A percentile compares a stretch with the other conserved stretches of the same genome.
phyloP scores from a whole-genome alignment of 2,888 invertebrate species.

The Cenopis cana region DNA sequence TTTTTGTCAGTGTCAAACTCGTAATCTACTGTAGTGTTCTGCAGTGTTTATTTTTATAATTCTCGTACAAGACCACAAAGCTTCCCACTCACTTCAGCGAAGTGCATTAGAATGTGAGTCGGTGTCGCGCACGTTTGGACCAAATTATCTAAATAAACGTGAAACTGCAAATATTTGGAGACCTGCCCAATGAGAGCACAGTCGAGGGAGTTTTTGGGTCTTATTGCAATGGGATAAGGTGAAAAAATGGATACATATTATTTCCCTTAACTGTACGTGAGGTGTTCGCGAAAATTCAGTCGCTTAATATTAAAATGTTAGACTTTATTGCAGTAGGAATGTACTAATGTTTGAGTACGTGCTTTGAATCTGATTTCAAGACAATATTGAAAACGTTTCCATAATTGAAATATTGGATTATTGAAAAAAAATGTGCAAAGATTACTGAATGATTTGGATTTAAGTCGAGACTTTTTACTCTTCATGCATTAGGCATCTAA shows the following conservation, averaged over 20 bases:
- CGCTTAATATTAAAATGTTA: not conserved
- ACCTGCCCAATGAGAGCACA: conserved; percentile 31
- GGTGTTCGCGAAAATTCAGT: conserved; percentile 1
- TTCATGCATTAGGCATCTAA: too few species aligned
- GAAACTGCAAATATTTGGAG: conserved; percentile 41
- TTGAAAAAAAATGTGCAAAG: too few species aligned
- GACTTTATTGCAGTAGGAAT: not conserved
- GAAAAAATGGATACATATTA: too few species aligned
- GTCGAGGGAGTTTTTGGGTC: too few species aligned
- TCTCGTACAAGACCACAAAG: not conserved
- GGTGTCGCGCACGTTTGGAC: not conserved
- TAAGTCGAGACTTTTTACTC: too few species aligned
- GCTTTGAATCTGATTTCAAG: not conserved
- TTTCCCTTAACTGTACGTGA: too few species aligned
- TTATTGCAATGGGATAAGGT: too few species aligned
- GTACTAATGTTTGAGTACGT: not conserved
- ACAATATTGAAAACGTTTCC: too few species aligned
- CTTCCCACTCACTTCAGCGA: not conserved
- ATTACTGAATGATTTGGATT: too few species aligned
- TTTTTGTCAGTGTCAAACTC: too few species aligned
- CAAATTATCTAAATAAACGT: conserved; percentile 33
- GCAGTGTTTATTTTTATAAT: not conserved
- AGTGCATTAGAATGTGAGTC: not conserved
- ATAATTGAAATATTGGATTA: too few species aligned
- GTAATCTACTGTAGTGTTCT: too few species aligned